Evolutionary conservation across 1,140 invertebrate genomes (phyloP).

Genomic region (Araneus ventricosus): DNA sequence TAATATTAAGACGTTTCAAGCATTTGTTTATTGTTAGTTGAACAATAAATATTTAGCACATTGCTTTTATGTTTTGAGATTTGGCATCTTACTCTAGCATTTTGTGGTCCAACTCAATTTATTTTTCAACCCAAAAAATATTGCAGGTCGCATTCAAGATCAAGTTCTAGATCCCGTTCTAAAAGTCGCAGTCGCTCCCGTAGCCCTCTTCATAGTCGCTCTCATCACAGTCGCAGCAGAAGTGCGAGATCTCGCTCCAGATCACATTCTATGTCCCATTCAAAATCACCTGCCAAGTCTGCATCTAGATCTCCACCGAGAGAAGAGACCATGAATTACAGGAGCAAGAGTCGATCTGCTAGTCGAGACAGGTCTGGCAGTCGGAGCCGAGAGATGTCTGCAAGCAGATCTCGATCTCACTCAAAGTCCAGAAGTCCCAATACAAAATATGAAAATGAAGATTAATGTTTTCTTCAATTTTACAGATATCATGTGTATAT

Average conservation of each 20-base stretch:
- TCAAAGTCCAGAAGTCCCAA: neutral
- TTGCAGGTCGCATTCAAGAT: conserved; percentile 78
- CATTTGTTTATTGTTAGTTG: too few species aligned
- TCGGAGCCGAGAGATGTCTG: neutral
- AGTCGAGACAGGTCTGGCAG: too few species aligned
- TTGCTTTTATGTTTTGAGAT: too few species aligned
- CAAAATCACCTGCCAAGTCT: conserved; percentile 78
- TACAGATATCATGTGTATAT: neutral
- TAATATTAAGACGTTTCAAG: too few species aligned
- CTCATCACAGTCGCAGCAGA: conserved; percentile 4
- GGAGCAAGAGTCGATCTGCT: neutral
- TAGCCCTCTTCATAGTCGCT: neutral
- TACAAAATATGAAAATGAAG: neutral
- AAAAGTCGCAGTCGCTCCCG: conserved; percentile 39
- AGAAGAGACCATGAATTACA: neutral
- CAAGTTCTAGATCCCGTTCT: conserved; percentile 77
- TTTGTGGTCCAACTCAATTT: neutral
- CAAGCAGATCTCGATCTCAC: neutral
- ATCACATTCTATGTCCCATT: conserved; percentile 70
- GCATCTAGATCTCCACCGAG: conserved; percentile 20
- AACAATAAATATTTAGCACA: too few species aligned
- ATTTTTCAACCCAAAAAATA: neutral
- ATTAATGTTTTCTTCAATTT: neutral
- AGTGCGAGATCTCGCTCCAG: conserved; percentile 77
- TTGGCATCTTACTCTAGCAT: neutral